Conservation (phyloP, 2,888 invertebrate species). For the Notocelia uddmanniana region DNA sequence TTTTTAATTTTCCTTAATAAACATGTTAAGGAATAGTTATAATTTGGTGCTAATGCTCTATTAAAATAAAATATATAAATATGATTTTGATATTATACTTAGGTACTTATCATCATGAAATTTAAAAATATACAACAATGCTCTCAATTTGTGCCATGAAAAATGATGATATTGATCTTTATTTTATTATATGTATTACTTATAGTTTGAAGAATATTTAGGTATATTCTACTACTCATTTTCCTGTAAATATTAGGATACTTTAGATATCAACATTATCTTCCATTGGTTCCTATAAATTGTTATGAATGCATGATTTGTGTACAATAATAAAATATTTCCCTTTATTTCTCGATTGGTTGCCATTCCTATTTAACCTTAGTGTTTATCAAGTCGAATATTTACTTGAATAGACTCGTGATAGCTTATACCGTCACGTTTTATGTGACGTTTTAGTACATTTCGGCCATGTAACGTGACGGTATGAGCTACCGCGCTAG, state of each 20-base stretch:
- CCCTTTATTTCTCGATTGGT: background rate
- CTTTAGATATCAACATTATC: constrained; percentile 9
- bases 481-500: too few relatives aligned
- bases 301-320: constrained; percentile 41
- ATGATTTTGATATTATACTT: background rate
- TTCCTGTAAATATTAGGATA: constrained; percentile 42
- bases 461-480: too few relatives aligned
- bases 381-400: too few relatives aligned
- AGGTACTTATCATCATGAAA: background rate
- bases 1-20: constrained; percentile 18
- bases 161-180: background rate
- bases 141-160: constrained; percentile 43
- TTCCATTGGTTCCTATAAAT: constrained; percentile 30
- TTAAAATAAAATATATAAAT: too few relatives aligned
- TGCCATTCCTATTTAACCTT: background rate
- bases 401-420: too few relatives aligned
- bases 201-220: constrained; percentile 5
- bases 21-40: constrained; percentile 17
- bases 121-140: constrained; percentile 15
- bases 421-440: too few relatives aligned
- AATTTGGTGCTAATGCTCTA: constrained; percentile 25
- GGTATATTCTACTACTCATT: constrained; percentile 15
- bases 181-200: background rate
- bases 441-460: too few relatives aligned
- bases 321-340: constrained; percentile 30